These are phyloP conservation scores for Trididemnum nubilum DNA, from an alignment of 23 tunicate species.

Conservation along the genomic window DNA sequence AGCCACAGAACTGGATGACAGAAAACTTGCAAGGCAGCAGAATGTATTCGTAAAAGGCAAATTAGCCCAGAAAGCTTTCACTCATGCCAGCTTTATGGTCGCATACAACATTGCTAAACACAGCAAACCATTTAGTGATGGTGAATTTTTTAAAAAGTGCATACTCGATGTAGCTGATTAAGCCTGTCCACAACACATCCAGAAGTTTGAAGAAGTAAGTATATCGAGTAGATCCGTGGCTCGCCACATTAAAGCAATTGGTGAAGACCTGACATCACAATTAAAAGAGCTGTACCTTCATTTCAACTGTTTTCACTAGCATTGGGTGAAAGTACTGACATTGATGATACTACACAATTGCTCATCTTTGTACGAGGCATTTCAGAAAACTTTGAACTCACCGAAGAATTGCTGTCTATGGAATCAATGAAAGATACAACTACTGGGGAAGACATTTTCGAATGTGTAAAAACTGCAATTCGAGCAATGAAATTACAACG, in stretches of 20 bases:
- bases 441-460: slow-evolving; percentile 59
- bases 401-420: slow-evolving; percentile 64
- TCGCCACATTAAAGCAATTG: slow-evolving; percentile 90
- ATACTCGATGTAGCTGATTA: slow-evolving; percentile 55
- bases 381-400: slow-evolving; percentile 65
- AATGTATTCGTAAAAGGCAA: slow-evolving; percentile 73
- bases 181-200: slow-evolving; percentile 77
- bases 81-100: slow-evolving; percentile 75
- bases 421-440: slow-evolving; percentile 77
- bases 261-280: slow-evolving; percentile 86
- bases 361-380: slow-evolving; percentile 60
- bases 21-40: slow-evolving; percentile 65
- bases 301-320: slow-evolving; percentile 82
- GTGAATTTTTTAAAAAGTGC: slow-evolving; percentile 49
- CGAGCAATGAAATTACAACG: slow-evolving; percentile 62
- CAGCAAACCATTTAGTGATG: slow-evolving; percentile 62
- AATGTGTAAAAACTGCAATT: slow-evolving; percentile 58
- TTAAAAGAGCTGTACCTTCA: slow-evolving; percentile 67
- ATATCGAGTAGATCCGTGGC: slow-evolving; percentile 90
- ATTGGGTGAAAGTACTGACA: slow-evolving; percentile 74
- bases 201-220: too few relatives aligned
- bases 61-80: slow-evolving; percentile 65
- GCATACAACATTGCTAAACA: slow-evolving; percentile 73
- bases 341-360: slow-evolving; percentile 73
- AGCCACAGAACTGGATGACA: slow-evolving; percentile 82